A percentile compares a stretch with the other conserved stretches of the same genome.
Evolutionary conservation across 2,888 invertebrate genomes (phyloP).

Genomic region (Apamea anceps): DNA sequence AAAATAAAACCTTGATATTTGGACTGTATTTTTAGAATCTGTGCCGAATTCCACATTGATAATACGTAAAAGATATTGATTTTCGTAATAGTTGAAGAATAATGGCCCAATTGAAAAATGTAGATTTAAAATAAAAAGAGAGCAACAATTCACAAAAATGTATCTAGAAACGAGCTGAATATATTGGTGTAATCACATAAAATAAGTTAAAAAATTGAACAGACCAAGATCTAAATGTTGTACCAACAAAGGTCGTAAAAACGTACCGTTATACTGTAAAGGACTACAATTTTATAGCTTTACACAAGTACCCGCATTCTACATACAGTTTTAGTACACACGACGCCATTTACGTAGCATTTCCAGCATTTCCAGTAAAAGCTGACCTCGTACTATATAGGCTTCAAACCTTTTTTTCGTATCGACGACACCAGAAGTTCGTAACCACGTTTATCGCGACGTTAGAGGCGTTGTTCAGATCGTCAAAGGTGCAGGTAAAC

Average conservation of each 20-base stretch:
- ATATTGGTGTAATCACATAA: conserved; percentile 6
- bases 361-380: conserved; percentile 1
- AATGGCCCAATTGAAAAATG: background rate
- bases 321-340: background rate
- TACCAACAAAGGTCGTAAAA: conserved; percentile 16
- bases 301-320: conserved; percentile 8
- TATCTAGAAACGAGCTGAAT: background rate
- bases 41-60: conserved; percentile 14
- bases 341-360: background rate
- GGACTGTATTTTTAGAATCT: conserved; percentile 19
- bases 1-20: conserved; percentile 57
- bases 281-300: conserved; percentile 8
- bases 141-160: background rate
- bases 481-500: background rate
- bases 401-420: background rate
- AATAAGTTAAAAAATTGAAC: background rate
- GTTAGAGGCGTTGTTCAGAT: background rate
- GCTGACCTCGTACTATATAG: background rate
- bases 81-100: background rate
- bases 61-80: background rate
- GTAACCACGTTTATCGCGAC: background rate
- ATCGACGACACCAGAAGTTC: background rate
- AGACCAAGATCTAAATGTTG: conserved; percentile 17
- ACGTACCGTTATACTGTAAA: background rate
- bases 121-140: background rate